A percentile compares a stretch with the other conserved stretches of the same genome.
These are phyloP conservation scores for Cordilura impudica DNA, from an alignment of 2,888 invertebrate species.

Conservation along the genomic window DNA sequence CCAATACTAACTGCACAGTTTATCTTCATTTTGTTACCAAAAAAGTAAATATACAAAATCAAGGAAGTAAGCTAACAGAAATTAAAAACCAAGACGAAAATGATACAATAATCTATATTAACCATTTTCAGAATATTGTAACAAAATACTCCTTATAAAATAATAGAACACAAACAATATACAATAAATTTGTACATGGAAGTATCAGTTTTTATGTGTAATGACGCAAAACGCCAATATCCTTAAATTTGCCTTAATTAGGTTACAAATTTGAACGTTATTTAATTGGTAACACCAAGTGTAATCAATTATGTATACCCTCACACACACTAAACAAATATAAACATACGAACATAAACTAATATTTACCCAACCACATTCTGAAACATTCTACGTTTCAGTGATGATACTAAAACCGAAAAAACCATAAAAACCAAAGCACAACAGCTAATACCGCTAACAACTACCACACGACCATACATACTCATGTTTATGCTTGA, in stretches of 20 bases:
- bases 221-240: constrained; percentile 69
- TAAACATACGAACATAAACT: not conserved
- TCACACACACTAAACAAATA: constrained; percentile 43
- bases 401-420: constrained; percentile 38
- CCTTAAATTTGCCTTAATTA: constrained; percentile 75
- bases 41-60: not conserved
- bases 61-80: not conserved
- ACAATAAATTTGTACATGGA: constrained; percentile 7
- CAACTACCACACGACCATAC: constrained; percentile 27
- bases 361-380: not conserved
- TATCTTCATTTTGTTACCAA: constrained; percentile 61
- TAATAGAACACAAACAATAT: not conserved
- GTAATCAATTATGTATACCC: constrained; percentile 49
- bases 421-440: constrained; percentile 57
- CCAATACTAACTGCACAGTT: constrained; percentile 62
- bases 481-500: constrained; percentile 4
- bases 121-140: not conserved
- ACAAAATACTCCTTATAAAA: not conserved
- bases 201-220: constrained; percentile 3
- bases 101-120: not conserved
- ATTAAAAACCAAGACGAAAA: not conserved
- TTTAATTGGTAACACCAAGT: constrained; percentile 69
- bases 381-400: not conserved
- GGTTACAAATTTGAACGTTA: constrained; percentile 70
- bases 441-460: constrained; percentile 52